Percentiles rank a stretch among this genome's conserved stretches.
Evolutionary conservation across 2,888 invertebrate species (phyloP).

Genomic region (Drosophila histrio): DNA sequence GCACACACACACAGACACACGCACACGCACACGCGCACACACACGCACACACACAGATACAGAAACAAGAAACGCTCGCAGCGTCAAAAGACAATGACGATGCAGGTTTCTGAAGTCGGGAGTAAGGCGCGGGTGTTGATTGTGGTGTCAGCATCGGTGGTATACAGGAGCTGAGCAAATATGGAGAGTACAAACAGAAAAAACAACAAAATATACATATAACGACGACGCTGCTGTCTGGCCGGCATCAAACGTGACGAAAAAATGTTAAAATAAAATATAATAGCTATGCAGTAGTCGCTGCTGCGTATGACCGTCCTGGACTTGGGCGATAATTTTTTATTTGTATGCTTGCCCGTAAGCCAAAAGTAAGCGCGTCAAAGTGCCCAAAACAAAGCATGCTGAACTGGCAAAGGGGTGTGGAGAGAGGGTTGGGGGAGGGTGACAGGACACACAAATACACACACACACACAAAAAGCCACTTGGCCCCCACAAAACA

Average conservation of each 20-base stretch:
- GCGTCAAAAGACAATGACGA: conserved; percentile 71
- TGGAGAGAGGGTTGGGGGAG: background rate
- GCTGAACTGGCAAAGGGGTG: conserved; percentile 12
- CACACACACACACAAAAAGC: conserved; percentile 1
- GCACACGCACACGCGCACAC: conserved; percentile 26
- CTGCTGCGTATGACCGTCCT: conserved; percentile 42
- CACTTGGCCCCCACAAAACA: conserved; percentile 27
- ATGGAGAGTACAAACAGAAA: conserved; percentile 36
- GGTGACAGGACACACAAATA: conserved; percentile 20
- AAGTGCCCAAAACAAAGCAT: conserved; percentile 54
- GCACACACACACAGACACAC: conserved; percentile 33
- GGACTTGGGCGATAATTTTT: conserved; percentile 73
- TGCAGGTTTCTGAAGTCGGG: conserved; percentile 46
- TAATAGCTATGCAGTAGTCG: conserved; percentile 61
- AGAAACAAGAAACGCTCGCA: conserved; percentile 52
- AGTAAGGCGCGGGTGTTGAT: conserved; percentile 10
- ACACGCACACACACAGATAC: conserved; percentile 3
- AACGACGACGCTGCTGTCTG: conserved; percentile 30
- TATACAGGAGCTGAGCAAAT: conserved; percentile 49
- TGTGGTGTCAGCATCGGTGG: conserved; percentile 28
- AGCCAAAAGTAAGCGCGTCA: conserved; percentile 56
- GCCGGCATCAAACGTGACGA: conserved; percentile 61
- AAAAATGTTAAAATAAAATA: conserved; percentile 67
- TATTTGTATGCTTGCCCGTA: conserved; percentile 64
- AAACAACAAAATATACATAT: background rate